These are phyloP conservation scores for Harpagifer antarcticus DNA, from an alignment of 2,797 vertebrate genomes.

Conservation along the genomic window DNA sequence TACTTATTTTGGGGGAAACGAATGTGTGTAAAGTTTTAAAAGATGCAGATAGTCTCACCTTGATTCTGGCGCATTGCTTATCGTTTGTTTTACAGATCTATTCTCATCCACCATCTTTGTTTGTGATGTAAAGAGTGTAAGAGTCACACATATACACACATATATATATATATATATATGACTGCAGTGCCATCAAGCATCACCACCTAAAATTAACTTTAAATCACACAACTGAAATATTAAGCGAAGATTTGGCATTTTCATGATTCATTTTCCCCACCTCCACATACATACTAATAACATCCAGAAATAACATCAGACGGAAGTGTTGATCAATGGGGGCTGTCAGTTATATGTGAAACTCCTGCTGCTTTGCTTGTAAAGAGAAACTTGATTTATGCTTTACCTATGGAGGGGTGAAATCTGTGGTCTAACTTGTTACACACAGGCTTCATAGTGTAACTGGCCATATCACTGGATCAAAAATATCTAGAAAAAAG, in stretches of 20 bases:
- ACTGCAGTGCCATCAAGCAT: background rate
- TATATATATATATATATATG: no score
- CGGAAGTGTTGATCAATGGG: constrained; percentile 35
- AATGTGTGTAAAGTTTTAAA: no score
- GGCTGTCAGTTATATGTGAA: constrained; percentile 29
- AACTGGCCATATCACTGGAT: no score
- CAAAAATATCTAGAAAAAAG: no score
- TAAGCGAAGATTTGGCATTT: constrained; percentile 25
- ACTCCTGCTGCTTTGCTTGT: constrained; percentile 25
- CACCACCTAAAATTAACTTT: constrained; percentile 8
- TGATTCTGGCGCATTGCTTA: no score
- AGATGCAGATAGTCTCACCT: no score
- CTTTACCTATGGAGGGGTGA: background rate
- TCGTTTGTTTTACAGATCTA: no score
- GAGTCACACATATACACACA: no score
- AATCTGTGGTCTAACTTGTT: constrained; percentile 13
- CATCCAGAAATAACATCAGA: constrained; percentile 64
- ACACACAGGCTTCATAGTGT: background rate
- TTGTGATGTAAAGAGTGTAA: no score
- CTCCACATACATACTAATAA: constrained; percentile 50
- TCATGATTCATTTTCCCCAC: constrained; percentile 46
- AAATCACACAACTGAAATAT: constrained; percentile 33
- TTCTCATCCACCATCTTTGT: no score
- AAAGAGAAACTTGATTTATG: constrained; percentile 28
- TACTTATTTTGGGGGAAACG: no score